A percentile compares a stretch with the other conserved stretches of the same genome.
phyloP scores from a whole-genome alignment of 2,888 invertebrate species.

The Watsonalla binaria region DNA sequence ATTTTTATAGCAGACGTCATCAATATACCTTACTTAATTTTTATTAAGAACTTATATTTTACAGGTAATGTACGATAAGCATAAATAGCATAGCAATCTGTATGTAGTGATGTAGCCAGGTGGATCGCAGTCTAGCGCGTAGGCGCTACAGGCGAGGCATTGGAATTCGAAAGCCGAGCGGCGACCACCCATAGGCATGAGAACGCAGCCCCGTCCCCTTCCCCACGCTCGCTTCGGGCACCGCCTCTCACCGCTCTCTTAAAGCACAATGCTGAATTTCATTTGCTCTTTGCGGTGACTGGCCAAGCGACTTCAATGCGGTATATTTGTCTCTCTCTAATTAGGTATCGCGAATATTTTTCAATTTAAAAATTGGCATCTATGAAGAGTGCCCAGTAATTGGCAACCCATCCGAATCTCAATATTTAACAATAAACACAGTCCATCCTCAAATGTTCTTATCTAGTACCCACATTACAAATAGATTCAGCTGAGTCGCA shows the following conservation, averaged over 20 bases:
- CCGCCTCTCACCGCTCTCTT: constrained; percentile 71
- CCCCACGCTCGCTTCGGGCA: constrained; percentile 68
- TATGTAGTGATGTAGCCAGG: constrained; percentile 24
- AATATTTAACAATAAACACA: too few relatives aligned
- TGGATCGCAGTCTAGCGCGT: constrained; percentile 58
- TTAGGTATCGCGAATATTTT: constrained; percentile 7
- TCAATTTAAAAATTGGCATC: too few relatives aligned
- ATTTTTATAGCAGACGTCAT: constrained; percentile 4
- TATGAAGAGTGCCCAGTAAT: too few relatives aligned
- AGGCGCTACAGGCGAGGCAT: constrained; percentile 74
- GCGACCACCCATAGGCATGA: constrained; percentile 77
- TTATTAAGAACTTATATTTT: background rate
- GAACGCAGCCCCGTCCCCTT: constrained; percentile 71
- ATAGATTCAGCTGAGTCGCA: too few relatives aligned
- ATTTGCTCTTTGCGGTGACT: constrained; percentile 61
- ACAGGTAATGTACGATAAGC: background rate
- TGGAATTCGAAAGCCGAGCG: constrained; percentile 77
- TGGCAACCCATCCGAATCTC: too few relatives aligned
- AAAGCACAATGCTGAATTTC: constrained; percentile 71
- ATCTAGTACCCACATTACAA: too few relatives aligned
- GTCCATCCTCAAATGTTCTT: too few relatives aligned
- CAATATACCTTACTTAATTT: background rate
- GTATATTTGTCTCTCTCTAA: constrained; percentile 20
- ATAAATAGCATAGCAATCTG: background rate
- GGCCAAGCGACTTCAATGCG: constrained; percentile 36